These are phyloP conservation scores for Wasmannia auropunctata DNA, from an alignment of 1,140 invertebrate species.

Conservation along the genomic window DNA sequence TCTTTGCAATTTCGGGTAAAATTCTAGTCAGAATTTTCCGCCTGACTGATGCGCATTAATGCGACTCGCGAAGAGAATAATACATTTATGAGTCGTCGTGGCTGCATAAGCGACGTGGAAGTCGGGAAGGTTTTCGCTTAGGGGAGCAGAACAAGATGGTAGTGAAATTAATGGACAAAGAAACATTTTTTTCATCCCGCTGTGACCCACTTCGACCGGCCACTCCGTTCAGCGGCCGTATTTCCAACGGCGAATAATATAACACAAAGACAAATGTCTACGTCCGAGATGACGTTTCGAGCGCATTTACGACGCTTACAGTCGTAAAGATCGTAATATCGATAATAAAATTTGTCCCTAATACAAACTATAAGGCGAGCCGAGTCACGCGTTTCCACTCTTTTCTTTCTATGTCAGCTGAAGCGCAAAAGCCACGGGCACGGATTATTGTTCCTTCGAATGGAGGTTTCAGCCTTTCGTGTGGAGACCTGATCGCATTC, in stretches of 20 bases:
- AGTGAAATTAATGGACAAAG: neutral
- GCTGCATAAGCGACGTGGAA: neutral
- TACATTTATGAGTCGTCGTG: slow-evolving; percentile 20
- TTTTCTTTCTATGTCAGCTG: neutral
- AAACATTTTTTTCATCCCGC: neutral
- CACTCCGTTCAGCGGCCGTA: neutral
- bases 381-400: neutral
- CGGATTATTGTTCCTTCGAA: slow-evolving; percentile 25
- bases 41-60: neutral
- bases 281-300: neutral
- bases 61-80: slow-evolving; percentile 15
- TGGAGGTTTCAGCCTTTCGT: neutral
- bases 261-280: slow-evolving; percentile 4
- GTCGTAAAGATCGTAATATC: slow-evolving; percentile 28
- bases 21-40: neutral
- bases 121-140: neutral
- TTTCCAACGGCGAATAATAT: slow-evolving; percentile 4
- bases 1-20: neutral
- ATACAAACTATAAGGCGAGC: neutral
- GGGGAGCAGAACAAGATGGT: neutral
- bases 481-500: slow-evolving; percentile 7
- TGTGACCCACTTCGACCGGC: neutral
- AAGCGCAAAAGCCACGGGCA: neutral
- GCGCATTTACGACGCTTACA: slow-evolving; percentile 10
- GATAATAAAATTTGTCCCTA: slow-evolving; percentile 27